Evolutionary conservation across 1,140 invertebrate species (phyloP), one percentile per base, ranked within the genome.

Genomic region (Thrips palmi): DNA sequence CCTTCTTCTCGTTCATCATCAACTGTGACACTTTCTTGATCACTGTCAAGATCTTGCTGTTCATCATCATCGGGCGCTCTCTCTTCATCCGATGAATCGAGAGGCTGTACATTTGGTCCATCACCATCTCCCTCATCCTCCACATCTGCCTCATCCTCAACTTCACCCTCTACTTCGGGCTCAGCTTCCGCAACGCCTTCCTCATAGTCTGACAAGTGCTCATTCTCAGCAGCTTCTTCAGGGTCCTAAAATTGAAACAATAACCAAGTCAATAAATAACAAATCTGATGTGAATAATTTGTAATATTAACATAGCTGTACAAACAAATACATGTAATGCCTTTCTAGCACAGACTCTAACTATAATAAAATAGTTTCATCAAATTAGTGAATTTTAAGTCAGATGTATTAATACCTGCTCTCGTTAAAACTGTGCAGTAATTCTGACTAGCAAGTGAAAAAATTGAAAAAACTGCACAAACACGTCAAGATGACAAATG

Each of bases 251-350:
- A 34, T 34, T 8, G 18, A 17, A 21, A 34, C 33, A 43, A 39
- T 31, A 42, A 42, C 33, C 28, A 40, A 38, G 37, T 36, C 37
- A 43, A 38, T 42, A 32, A 39, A 19, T 38, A 43, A 32, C 41
- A n/a, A n/a, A n/a, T n/a, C n/a, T n/a, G n/a, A n/a, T n/a, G n/a
- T n/a, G n/a, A n/a, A n/a, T n/a, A n/a, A n/a, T n/a, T n/a, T n/a
- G n/a, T n/a, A n/a, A n/a, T n/a, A n/a, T n/a, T n/a, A n/a, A n/a
- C n/a, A n/a, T n/a, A n/a, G n/a, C n/a, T n/a, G n/a, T n/a, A n/a
- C n/a, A n/a, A n/a, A n/a, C n/a, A n/a, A n/a, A n/a, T n/a, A n/a
- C n/a, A n/a, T n/a, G n/a, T n/a, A n/a, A n/a, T n/a, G 12, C 29
- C 29, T n/a, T n/a, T n/a, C n/a, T n/a, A n/a, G n/a, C n/a, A n/a